phyloP scores from a whole-genome alignment of 2,797 vertebrate species.

The Poeciliopsis gracilis region DNA sequence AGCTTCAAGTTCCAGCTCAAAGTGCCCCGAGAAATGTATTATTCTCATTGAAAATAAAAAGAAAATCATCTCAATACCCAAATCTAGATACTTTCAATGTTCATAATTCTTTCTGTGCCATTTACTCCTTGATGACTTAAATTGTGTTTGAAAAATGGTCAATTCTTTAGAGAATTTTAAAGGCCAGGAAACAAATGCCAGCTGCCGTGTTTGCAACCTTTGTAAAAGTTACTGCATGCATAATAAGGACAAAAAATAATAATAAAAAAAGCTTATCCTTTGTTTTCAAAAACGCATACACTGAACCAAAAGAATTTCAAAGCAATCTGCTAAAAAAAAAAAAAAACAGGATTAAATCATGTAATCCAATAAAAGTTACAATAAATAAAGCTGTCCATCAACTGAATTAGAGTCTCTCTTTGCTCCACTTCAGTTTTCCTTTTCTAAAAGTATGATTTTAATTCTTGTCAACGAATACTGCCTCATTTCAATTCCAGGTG shows the following conservation, averaged over 20 bases:
- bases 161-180: not conserved
- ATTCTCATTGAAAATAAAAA: not conserved
- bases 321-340: not conserved
- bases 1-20: not conserved
- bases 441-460: slow-evolving; percentile 23
- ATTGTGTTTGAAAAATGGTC: not conserved
- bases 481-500: slow-evolving; percentile 38
- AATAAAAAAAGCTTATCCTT: not conserved
- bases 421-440: not conserved
- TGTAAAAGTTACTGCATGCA: not conserved
- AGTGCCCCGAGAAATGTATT: not conserved
- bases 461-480: slow-evolving; percentile 19
- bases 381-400: not conserved
- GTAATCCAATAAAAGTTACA: not conserved
- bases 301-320: too few relatives aligned
- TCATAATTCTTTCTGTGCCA: not conserved
- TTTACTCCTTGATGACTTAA: not conserved
- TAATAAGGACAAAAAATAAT: not conserved
- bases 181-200: slow-evolving; percentile 1
- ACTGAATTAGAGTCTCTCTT: not conserved
- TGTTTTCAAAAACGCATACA: not conserved
- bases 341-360: not conserved
- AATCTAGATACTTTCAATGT: not conserved
- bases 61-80: not conserved
- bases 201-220: not conserved